A percentile compares a stretch with the other conserved stretches of the same genome.
Evolutionary conservation across 2,888 invertebrate genomes (phyloP).

Genomic region (Homarus gammarus): DNA sequence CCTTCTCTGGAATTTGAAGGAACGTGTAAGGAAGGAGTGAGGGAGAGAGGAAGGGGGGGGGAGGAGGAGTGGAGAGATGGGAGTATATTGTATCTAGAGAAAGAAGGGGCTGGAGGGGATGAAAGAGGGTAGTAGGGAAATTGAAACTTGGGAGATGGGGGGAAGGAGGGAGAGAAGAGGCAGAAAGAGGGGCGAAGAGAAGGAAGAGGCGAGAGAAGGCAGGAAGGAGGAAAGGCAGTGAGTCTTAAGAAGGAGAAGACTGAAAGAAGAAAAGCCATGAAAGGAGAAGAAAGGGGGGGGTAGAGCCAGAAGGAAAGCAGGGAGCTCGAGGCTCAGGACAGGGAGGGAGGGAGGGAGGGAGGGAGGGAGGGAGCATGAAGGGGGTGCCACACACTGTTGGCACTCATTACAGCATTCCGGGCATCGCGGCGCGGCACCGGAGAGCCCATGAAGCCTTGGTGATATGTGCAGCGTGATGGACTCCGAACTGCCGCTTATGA

Average conservation of each 20-base stretch:
- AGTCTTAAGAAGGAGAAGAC: no score
- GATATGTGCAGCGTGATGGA: slow-evolving; percentile 56
- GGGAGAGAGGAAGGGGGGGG: no score
- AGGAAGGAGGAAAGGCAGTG: no score
- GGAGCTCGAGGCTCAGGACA: neutral
- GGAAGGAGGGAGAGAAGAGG: neutral
- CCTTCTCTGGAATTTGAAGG: no score
- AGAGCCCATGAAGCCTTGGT: slow-evolving; percentile 2
- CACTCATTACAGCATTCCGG: slow-evolving; percentile 63
- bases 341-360: slow-evolving; percentile 5
- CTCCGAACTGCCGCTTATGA: slow-evolving; percentile 52
- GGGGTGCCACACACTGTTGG: slow-evolving; percentile 17
- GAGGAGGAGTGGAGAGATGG: neutral
- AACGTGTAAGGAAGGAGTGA: no score
- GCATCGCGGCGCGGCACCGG: slow-evolving; percentile 49
- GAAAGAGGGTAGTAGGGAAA: slow-evolving; percentile 2
- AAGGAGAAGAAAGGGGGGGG: neutral
- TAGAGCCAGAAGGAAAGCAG: neutral
- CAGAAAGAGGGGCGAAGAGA: neutral
- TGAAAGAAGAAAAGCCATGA: neutral
- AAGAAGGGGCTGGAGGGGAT: neutral
- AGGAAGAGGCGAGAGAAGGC: no score
- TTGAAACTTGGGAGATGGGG: neutral
- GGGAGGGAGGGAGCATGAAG: neutral
- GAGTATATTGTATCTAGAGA: no score